phyloP scores from a whole-genome alignment of 2,797 vertebrate genomes.

The Gymnoscopelus braueri region DNA sequence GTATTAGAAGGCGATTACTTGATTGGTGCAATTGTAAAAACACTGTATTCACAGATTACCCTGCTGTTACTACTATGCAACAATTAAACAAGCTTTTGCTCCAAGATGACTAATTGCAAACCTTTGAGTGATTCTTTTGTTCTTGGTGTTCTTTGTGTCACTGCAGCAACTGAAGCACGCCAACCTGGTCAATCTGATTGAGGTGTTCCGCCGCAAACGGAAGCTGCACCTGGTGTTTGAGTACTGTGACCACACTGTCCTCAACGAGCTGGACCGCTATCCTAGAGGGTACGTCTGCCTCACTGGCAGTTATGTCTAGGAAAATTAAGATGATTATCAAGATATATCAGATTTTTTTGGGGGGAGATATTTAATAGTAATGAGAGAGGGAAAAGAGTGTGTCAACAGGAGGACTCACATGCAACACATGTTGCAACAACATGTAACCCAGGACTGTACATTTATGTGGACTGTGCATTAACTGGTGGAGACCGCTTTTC shows the following conservation, averaged over 20 bases:
- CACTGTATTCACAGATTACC: no score
- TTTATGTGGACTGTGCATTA: no score
- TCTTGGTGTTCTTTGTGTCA: conserved; percentile 23
- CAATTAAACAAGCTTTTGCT: not conserved
- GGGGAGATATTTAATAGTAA: no score
- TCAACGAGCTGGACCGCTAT: conserved; percentile 91
- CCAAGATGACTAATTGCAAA: not conserved
- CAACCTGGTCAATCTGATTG: conserved; percentile 94
- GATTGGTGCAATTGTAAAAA: no score
- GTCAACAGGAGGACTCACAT: no score
- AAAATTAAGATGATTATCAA: no score
- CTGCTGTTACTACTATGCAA: not conserved
- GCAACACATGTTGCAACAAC: no score
- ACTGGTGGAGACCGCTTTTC: no score
- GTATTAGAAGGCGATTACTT: not conserved
- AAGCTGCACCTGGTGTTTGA: conserved; percentile 96
- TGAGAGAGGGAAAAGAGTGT: no score
- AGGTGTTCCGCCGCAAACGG: conserved; percentile 92
- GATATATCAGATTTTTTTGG: no score
- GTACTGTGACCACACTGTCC: conserved; percentile 95
- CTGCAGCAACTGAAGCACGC: conserved; percentile 94
- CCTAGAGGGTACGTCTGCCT: conserved; percentile 87
- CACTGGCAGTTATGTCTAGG: not conserved
- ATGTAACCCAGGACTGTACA: no score
- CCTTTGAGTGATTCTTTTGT: not conserved